phyloP scores from a whole-genome alignment of 2,888 invertebrate species.

The Tinea pellionella region DNA sequence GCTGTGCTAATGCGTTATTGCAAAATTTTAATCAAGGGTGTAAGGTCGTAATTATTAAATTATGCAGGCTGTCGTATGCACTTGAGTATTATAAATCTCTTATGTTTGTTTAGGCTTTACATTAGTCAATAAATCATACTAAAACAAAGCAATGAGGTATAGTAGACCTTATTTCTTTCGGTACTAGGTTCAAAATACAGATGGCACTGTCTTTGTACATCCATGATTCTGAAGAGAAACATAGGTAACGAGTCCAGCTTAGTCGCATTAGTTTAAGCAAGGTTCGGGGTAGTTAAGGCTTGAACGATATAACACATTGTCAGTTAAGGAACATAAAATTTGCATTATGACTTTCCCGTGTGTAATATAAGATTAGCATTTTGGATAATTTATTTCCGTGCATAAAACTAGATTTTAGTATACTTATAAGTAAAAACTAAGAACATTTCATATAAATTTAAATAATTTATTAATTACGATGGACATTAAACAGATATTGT shows the following conservation, averaged over 20 bases:
- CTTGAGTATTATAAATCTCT: constrained; percentile 55
- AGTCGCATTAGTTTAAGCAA: neutral
- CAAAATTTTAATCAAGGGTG: constrained; percentile 68
- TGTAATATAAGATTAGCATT: neutral
- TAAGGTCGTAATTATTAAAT: constrained; percentile 57
- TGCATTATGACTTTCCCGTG: neutral
- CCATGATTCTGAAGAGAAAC: constrained; percentile 18
- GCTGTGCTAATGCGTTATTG: constrained; percentile 56
- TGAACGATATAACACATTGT: neutral
- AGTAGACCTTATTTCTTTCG: constrained; percentile 27
- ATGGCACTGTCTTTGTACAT: neutral
- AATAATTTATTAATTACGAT: no score
- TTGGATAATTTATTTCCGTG: neutral
- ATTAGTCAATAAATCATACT: neutral
- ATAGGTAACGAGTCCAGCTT: constrained; percentile 19
- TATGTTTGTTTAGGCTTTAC: constrained; percentile 44
- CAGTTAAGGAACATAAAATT: constrained; percentile 1
- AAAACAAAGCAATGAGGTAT: no score
- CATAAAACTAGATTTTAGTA: no score
- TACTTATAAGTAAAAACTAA: no score
- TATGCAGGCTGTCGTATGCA: constrained; percentile 68
- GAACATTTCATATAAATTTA: no score
- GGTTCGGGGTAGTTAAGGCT: constrained; percentile 1
- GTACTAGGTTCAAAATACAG: neutral
- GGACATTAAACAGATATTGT: no score